phyloP scores from a whole-genome alignment of 2,113 vertebrate genomes.

The Willisornis vidua region DNA sequence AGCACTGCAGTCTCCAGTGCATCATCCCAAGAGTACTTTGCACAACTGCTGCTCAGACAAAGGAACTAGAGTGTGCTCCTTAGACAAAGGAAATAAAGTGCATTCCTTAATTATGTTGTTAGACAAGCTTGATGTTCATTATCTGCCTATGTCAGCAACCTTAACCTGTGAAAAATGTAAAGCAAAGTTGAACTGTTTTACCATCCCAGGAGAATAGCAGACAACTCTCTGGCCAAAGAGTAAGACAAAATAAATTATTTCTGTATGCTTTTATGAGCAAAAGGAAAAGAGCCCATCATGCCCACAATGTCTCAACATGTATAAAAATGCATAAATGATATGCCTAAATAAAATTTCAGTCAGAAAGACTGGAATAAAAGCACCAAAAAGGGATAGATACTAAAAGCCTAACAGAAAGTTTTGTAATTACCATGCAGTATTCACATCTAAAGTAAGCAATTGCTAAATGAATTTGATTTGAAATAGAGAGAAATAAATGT shows the following conservation, averaged over 20 bases:
- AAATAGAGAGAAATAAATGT: neutral
- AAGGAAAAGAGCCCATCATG: neutral
- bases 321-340: neutral
- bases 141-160: neutral
- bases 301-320: neutral
- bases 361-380: neutral
- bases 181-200: neutral
- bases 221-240: neutral
- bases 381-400: neutral
- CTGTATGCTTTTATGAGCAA: neutral
- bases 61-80: rapidly evolving
- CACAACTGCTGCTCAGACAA: neutral
- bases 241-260: neutral
- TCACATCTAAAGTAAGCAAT: neutral
- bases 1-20: neutral
- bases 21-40: neutral
- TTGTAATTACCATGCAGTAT: neutral
- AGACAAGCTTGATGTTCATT: neutral
- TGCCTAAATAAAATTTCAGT: neutral
- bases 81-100: neutral
- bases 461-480: neutral
- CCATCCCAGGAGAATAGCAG: neutral
- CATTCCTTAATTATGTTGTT: neutral
- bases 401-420: neutral
- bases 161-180: neutral